Conservation (phyloP, 2,113 vertebrate genomes). For the Irena cyanogastra region DNA sequence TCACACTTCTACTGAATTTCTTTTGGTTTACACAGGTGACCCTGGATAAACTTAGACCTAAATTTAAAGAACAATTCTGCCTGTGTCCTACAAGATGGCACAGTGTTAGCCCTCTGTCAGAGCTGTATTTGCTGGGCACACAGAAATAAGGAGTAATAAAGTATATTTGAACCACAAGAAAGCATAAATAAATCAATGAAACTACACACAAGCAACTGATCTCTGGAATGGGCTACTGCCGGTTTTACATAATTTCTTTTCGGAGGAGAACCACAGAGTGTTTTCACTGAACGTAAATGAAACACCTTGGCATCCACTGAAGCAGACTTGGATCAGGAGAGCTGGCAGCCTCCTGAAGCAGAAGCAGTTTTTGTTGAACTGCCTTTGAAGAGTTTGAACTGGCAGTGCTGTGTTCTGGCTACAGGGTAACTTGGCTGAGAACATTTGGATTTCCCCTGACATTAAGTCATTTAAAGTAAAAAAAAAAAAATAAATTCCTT, state of each 20-base stretch:
- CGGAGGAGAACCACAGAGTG: not conserved
- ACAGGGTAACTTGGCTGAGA: constrained; percentile 41
- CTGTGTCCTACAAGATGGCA: not conserved
- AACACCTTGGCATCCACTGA: constrained; percentile 56
- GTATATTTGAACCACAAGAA: not conserved
- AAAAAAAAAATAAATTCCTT: not conserved
- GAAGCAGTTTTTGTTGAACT: constrained; percentile 55
- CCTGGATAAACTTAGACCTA: not conserved
- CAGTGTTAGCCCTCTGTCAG: not conserved
- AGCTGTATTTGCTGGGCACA: not conserved
- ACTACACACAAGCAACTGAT: not conserved
- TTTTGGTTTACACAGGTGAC: not conserved
- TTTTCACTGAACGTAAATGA: constrained; percentile 30
- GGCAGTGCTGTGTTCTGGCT: constrained; percentile 51
- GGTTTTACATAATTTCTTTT: constrained; percentile 18
- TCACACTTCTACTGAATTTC: not conserved
- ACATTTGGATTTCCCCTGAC: constrained; percentile 49
- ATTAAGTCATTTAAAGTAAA: not conserved
- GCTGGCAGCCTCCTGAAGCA: constrained; percentile 45
- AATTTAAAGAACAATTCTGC: not conserved
- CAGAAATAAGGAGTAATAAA: not conserved
- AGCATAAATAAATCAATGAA: not conserved
- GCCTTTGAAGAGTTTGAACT: constrained; percentile 55
- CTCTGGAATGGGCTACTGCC: not conserved
- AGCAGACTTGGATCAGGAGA: not conserved